Evolutionary conservation across 2,113 vertebrate species (phyloP).

Genomic region (Oceanites oceanicus): DNA sequence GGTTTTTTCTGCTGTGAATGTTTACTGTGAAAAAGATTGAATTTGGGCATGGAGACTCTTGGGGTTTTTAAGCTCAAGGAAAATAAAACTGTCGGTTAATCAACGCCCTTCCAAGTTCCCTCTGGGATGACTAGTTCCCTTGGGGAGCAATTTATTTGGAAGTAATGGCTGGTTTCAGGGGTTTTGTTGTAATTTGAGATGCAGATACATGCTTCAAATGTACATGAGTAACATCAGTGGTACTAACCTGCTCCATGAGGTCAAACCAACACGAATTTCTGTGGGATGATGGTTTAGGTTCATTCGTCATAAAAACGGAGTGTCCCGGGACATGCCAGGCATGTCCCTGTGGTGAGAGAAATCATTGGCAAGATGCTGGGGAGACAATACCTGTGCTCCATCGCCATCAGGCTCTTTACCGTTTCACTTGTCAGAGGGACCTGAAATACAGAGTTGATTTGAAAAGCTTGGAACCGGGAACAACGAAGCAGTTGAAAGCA

Average conservation of each 20-base stretch:
- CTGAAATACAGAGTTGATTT: background rate
- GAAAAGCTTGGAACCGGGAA: background rate
- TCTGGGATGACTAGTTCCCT: background rate
- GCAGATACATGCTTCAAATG: background rate
- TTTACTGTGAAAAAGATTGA: background rate
- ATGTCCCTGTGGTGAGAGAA: background rate
- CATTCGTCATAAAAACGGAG: background rate
- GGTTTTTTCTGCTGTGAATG: background rate
- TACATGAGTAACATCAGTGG: background rate
- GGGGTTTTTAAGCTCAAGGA: background rate
- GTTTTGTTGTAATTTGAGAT: background rate
- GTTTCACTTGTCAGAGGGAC: rapidly evolving
- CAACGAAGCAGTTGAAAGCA: background rate
- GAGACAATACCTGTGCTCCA: background rate
- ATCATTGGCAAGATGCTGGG: background rate
- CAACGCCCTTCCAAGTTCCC: background rate
- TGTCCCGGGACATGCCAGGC: background rate
- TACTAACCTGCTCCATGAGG: background rate
- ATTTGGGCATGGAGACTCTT: background rate
- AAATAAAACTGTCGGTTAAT: background rate
- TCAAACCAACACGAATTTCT: background rate
- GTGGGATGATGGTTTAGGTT: background rate
- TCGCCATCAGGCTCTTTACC: background rate
- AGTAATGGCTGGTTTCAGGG: background rate
- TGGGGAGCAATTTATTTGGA: background rate